Percentiles rank a stretch among this genome's conserved stretches.
Evolutionary conservation across 2,888 invertebrate genomes (phyloP).

Genomic region (Hedychridium roseum): DNA sequence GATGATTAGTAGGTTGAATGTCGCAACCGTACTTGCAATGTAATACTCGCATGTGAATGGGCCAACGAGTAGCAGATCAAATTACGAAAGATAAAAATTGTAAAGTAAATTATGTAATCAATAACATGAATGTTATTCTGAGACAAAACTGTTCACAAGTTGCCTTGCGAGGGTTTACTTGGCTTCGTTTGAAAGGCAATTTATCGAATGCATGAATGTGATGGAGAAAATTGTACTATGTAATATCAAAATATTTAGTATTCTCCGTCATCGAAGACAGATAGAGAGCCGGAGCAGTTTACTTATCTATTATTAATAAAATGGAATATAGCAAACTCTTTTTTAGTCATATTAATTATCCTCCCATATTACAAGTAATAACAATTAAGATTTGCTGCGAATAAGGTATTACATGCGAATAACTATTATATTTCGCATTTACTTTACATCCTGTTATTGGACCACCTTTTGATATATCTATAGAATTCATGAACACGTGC

Average conservation of each 20-base stretch:
- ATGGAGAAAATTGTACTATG: too few relatives aligned
- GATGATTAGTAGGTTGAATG: too few relatives aligned
- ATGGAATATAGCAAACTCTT: constrained; percentile 29
- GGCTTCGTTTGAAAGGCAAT: constrained; percentile 22
- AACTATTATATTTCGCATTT: too few relatives aligned
- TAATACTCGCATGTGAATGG: constrained; percentile 9
- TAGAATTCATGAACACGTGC: too few relatives aligned
- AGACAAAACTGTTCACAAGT: constrained; percentile 42
- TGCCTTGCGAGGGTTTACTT: constrained; percentile 41
- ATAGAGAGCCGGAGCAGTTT: constrained; percentile 39
- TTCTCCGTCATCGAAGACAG: constrained; percentile 25
- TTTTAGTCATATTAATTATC: too few relatives aligned
- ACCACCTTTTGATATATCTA: too few relatives aligned
- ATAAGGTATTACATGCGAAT: too few relatives aligned
- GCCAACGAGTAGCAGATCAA: constrained; percentile 7
- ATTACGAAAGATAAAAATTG: constrained; percentile 31
- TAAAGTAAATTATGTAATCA: constrained; percentile 38
- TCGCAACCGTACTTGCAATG: constrained; percentile 10
- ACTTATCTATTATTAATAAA: constrained; percentile 47
- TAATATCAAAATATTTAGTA: too few relatives aligned
- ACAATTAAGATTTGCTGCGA: too few relatives aligned
- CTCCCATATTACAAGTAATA: too few relatives aligned
- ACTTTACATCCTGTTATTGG: too few relatives aligned
- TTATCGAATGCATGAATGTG: too few relatives aligned
- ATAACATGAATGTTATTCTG: constrained; percentile 33